Base-by-base conservation (phyloP, 2,113 vertebrate species). In the Tamias sibiricus region DNA sequence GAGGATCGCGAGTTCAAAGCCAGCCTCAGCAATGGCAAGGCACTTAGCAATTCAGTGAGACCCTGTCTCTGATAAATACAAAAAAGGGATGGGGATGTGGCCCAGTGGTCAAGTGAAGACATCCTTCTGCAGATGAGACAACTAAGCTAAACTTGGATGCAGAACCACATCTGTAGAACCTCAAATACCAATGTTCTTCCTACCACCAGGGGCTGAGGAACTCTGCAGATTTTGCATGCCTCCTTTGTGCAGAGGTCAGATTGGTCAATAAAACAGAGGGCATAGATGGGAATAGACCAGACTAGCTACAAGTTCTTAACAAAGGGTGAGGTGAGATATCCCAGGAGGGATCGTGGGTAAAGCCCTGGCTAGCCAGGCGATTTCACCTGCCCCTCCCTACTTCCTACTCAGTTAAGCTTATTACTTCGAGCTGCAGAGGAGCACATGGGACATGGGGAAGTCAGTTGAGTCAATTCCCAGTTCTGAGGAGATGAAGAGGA, bases 321-420 rank as follows among this genome's bases (percentile, higher is more conserved):
- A n/a, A 93, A 77, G n/a, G 57, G 37, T 22, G 47, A 30, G 26
- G 35, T 6, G 16, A 82, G 83, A 75, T 3, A 26, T 47, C 40
- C 13, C 1, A 0, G 16, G 22, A 57, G 42, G 14, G 54, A 72
- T 26, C 0, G 0, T 17, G 57, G 42, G 32, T 0, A 5, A 95
- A 52, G 4, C 16, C 42, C 40, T 8, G 24, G 64, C 90, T 57
- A 28, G 54, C 16, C 3, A 89, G 64, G 66, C 0, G n/a, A 57
- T 20, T 44, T 79, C 44, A 54, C 37, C 42, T 81, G 74, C 59
- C 49, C 62, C 71, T 69, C 86, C 57, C 49, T 75, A 62, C 28
- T 88, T 95, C 30, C 81, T 49, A 89, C 35, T 92, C 64, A 47
- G 40, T 37, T 54, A 83, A 89, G 54, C 30, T 91, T 72, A 49